These are phyloP conservation scores for Aeoliscus strigatus DNA, from an alignment of 2,797 vertebrate species.

Conservation along the genomic window DNA sequence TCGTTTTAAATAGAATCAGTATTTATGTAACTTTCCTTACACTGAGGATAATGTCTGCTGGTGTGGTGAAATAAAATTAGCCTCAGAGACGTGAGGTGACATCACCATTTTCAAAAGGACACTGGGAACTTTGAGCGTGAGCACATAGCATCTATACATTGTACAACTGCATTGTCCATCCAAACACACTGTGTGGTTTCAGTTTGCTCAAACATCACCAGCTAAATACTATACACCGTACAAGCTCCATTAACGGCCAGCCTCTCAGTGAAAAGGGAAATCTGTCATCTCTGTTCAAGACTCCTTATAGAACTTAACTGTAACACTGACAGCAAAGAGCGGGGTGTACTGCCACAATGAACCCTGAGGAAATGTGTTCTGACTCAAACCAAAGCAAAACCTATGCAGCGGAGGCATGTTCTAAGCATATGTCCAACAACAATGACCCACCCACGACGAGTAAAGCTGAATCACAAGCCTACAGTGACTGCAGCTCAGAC, in stretches of 20 bases:
- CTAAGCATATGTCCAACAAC: constrained; percentile 51
- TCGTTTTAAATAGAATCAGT: constrained; percentile 26
- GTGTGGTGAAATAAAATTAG: constrained; percentile 39
- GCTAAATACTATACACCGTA: constrained; percentile 37
- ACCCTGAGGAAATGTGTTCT: constrained; percentile 68
- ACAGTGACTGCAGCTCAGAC: constrained; percentile 60
- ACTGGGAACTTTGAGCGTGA: constrained; percentile 25
- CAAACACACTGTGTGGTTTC: constrained; percentile 22
- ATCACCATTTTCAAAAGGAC: constrained; percentile 46
- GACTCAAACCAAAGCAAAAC: constrained; percentile 48
- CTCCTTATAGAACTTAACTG: constrained; percentile 52
- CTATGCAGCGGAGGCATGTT: constrained; percentile 45
- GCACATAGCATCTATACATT: constrained; percentile 29
- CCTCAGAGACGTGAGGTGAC: constrained; percentile 58
- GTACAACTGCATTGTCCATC: no score
- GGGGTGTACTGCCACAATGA: constrained; percentile 47
- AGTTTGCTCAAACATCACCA: constrained; percentile 12
- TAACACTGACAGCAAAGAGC: constrained; percentile 48
- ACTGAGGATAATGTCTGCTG: constrained; percentile 48
- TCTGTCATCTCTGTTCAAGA: constrained; percentile 40
- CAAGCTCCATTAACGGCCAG: constrained; percentile 30
- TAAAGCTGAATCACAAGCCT: constrained; percentile 63
- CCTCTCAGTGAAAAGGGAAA: constrained; percentile 27
- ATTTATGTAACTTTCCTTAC: constrained; percentile 13
- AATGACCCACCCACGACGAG: constrained; percentile 54